These are phyloP conservation scores for Oncorhynchus masou DNA, from an alignment of 2,113 vertebrate species.

Conservation along the genomic window DNA sequence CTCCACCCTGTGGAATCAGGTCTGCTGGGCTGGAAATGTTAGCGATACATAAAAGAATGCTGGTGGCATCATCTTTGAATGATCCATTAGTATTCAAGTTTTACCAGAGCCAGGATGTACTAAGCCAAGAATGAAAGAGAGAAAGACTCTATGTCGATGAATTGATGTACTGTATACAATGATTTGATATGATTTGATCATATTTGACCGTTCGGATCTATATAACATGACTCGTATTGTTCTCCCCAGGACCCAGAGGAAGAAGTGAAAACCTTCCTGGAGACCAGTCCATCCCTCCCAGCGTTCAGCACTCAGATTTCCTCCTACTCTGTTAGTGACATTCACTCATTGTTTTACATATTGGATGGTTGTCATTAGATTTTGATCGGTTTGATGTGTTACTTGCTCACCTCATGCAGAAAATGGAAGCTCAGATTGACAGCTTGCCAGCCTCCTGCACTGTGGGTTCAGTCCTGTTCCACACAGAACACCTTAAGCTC, in stretches of 20 bases:
- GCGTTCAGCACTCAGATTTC: slow-evolving; percentile 79
- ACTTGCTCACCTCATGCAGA: slow-evolving; percentile 58
- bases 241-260: slow-evolving; percentile 77
- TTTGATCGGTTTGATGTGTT: background rate
- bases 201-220: no score
- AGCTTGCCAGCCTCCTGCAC: slow-evolving; percentile 67
- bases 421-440: slow-evolving; percentile 73
- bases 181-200: background rate
- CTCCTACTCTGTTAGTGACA: slow-evolving; percentile 77
- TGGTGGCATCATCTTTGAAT: no score
- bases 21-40: slow-evolving; percentile 23
- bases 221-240: slow-evolving; percentile 2
- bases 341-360: no score
- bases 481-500: slow-evolving; percentile 72
- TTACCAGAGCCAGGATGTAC: no score
- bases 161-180: background rate
- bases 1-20: slow-evolving; percentile 81
- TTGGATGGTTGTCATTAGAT: background rate
- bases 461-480: slow-evolving; percentile 68
- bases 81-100: no score
- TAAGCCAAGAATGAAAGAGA: no score
- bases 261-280: slow-evolving; percentile 75
- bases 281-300: slow-evolving; percentile 69
- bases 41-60: background rate
- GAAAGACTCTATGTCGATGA: background rate